Evolutionary conservation across 2,888 invertebrate genomes (phyloP), one percentile per base, ranked within the genome.

Genomic region (Idaea biselata): DNA sequence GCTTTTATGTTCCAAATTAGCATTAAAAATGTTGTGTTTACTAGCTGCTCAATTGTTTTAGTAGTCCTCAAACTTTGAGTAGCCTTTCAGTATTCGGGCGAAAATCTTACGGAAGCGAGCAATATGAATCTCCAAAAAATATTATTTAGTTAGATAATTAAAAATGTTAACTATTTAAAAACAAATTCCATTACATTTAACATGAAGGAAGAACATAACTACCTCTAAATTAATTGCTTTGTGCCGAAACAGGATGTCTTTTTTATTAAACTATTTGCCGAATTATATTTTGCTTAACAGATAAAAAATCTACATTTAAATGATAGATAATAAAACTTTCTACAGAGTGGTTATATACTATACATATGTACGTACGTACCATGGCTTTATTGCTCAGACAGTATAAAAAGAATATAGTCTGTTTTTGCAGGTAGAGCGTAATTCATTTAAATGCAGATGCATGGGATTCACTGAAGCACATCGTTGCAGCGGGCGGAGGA

Each of bases 391-490:
- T 11, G 2, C 14, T 44, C 44, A 44, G 44, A 44, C 44, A 44
- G 44, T 14, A 44, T 44, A 44, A 44, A 44, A 44, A 14, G 60
- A 61, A 55, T 58, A 65, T 59, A 58, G 16, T 16, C 55, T 16
- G 66, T 68, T 66, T 76, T 68, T 66, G 65, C 66, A 69, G 66
- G 72, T 74, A 75, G 67, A 65, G 66, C 70, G 69, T 76, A 75
- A 73, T 76, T 76, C 72, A 78, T 80, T 75, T 74, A 77, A 78
- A 83, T 78, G 74, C 73, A 80, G 80, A 81, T 71, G 78, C 75
- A 76, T 76, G 80, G 79, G 82, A 83, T 83, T 83, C 83, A 80
- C 75, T 81, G 79, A 77, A 78, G 81, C 83, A 82, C 80, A 77
- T 78, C 82, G 81, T 70, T 71, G 73, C 70, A 68, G 65, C 67